phyloP scores from a whole-genome alignment of 2,113 vertebrate genomes.

The Neopipo cinnamomea region DNA sequence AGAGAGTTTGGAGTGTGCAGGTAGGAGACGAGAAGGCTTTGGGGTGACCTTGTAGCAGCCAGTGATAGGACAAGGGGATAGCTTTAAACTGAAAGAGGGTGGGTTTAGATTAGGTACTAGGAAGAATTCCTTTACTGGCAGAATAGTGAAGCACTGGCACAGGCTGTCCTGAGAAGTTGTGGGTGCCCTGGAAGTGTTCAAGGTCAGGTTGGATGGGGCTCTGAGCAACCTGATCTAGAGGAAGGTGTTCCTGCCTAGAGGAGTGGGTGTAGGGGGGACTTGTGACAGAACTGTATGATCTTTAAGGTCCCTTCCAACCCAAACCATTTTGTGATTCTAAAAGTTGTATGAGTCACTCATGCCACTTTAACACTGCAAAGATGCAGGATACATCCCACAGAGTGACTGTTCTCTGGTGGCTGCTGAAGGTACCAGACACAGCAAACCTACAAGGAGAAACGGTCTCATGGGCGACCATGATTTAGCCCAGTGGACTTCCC shows the following conservation, averaged over 20 bases:
- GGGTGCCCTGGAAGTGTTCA: background rate
- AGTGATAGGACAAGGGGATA: background rate
- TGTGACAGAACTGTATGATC: too few species aligned
- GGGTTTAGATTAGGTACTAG: background rate
- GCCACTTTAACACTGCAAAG: background rate
- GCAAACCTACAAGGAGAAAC: background rate
- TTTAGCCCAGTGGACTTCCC: background rate
- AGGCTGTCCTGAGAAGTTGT: background rate
- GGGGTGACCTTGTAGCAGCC: background rate
- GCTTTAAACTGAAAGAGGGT: background rate
- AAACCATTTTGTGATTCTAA: background rate
- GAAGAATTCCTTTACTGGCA: background rate
- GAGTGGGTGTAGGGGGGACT: too few species aligned
- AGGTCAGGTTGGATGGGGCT: background rate
- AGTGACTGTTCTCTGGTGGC: background rate
- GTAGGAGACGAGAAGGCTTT: background rate
- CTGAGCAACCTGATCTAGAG: background rate
- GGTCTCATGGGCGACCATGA: background rate
- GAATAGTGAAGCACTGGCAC: background rate
- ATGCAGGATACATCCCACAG: background rate
- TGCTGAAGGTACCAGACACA: background rate
- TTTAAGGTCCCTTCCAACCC: background rate
- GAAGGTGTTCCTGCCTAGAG: background rate
- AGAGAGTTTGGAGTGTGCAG: fast-evolving
- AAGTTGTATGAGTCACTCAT: background rate